Conservation (phyloP, 2,888 invertebrate species). For the Sinohyriopsis cumingii region DNA sequence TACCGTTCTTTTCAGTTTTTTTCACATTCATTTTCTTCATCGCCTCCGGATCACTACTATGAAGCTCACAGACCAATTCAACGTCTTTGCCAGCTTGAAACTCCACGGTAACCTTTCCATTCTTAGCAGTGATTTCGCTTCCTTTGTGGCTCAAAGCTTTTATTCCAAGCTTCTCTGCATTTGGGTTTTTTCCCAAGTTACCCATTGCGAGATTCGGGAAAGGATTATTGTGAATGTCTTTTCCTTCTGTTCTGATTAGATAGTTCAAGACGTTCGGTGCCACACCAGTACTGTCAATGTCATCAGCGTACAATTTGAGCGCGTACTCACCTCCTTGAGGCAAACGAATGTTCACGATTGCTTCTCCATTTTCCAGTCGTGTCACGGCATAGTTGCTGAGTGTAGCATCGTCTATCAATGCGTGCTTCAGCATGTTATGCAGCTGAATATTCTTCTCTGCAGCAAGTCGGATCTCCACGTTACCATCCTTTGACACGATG, state of each 20-base stretch:
- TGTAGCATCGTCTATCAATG: slow-evolving; percentile 60
- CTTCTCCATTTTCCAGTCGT: slow-evolving; percentile 57
- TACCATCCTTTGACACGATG: slow-evolving; percentile 62
- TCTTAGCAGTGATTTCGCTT: slow-evolving; percentile 48
- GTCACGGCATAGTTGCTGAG: slow-evolving; percentile 62
- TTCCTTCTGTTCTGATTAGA: slow-evolving; percentile 56
- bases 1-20: slow-evolving; percentile 45
- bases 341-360: slow-evolving; percentile 59
- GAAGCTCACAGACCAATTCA: slow-evolving; percentile 63
- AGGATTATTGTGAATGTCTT: slow-evolving; percentile 45
- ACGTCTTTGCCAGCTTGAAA: slow-evolving; percentile 57
- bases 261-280: slow-evolving; percentile 68
- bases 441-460: slow-evolving; percentile 55
- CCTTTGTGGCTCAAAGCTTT: slow-evolving; percentile 53
- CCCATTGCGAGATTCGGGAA: slow-evolving; percentile 65
- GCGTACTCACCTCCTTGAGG: slow-evolving; percentile 66
- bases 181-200: slow-evolving; percentile 47
- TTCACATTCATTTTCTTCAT: slow-evolving; percentile 47
- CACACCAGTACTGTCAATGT: slow-evolving; percentile 55
- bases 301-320: slow-evolving; percentile 65
- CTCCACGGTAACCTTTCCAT: slow-evolving; percentile 47
- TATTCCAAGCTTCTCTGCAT: slow-evolving; percentile 52
- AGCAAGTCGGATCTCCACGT: slow-evolving; percentile 61
- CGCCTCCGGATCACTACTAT: slow-evolving; percentile 54
- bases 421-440: slow-evolving; percentile 62